Base-by-base conservation (phyloP, 2,888 invertebrate species). In the Sepiola atlantica region DNA sequence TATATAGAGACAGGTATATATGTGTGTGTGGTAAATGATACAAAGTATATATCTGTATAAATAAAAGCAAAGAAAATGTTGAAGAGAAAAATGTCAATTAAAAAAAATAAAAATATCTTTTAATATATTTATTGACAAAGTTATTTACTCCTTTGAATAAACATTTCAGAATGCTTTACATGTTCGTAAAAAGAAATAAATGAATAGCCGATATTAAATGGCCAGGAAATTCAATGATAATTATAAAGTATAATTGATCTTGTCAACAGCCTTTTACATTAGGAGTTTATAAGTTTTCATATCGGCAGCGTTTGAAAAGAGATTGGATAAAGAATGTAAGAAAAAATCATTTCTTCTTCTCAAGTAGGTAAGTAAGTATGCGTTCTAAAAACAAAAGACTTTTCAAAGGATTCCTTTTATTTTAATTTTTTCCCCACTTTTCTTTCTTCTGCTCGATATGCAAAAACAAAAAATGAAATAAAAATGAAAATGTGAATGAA, bases 111-210 rank as follows among this genome's bases (percentile, higher is more conserved):
- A 6, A 57, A n/a, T 18, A 77, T 77, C n/a, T 77, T 77, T 77
- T n/a, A 18, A n/a, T 77, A n/a, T 77, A 77, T 77, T n/a, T 77
- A 77, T n/a, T 77, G 77, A n/a, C n/a, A 77, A 77, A 77, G n/a
- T 77, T 77, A 77, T 77, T 77, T 77, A 77, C 77, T 77, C n/a
- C n/a, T 77, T 77, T n/a, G 77, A 77, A n/a, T 77, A 77, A n/a
- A 77, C 32, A 32, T n/a, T 20, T 77, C 14, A 32, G 32, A 77
- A n/a, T 77, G n/a, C 32, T 77, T 77, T 77, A 32, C 32, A n/a
- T 32, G 10, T n/a, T 16, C 16, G n/a, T n/a, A 77, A 14, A 20
- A 77, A 77, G 32, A 77, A 12, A n/a, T 77, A n/a, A 77, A 77
- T 77, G 77, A n/a, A n/a, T 77, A n/a, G 45, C 16, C 16, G n/a